phyloP scores from a whole-genome alignment of 2,888 invertebrate genomes.

The Byasa hedistus region DNA sequence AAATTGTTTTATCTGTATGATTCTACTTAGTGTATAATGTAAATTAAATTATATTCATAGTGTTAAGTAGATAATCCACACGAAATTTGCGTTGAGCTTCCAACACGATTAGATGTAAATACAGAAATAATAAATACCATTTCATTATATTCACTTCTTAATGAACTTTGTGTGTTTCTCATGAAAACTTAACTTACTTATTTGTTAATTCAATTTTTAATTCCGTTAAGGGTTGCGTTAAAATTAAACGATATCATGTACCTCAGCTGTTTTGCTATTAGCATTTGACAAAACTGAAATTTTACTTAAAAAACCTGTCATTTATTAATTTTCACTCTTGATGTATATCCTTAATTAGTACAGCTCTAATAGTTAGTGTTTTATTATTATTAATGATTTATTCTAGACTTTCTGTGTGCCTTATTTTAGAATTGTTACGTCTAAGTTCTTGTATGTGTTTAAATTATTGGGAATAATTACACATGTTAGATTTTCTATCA shows the following conservation, averaged over 20 bases:
- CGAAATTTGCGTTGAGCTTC: conserved; percentile 81
- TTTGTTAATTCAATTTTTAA: background rate
- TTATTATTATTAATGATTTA: conserved; percentile 35
- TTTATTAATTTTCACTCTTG: background rate
- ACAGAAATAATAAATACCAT: conserved; percentile 52
- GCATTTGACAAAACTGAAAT: no score
- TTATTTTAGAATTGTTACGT: conserved; percentile 55
- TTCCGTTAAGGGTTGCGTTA: background rate
- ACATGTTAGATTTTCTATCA: conserved; percentile 28
- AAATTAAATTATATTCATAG: conserved; percentile 44
- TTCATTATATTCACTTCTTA: conserved; percentile 19
- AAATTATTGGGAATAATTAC: conserved; percentile 30
- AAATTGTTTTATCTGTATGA: conserved; percentile 37
- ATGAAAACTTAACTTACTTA: background rate
- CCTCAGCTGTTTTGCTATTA: no score
- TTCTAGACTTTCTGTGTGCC: conserved; percentile 55
- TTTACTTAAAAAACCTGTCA: background rate
- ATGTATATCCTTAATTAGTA: background rate
- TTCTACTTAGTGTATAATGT: conserved; percentile 45
- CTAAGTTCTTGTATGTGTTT: conserved; percentile 37
- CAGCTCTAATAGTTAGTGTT: conserved; percentile 27
- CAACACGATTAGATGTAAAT: conserved; percentile 81
- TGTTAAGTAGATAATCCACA: conserved; percentile 66
- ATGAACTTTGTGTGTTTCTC: background rate
- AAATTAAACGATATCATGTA: background rate